Evolutionary conservation across 2,113 vertebrate genomes (phyloP), one percentile per base, ranked within the genome.

Genomic region (Epinephelus fuscoguttatus): DNA sequence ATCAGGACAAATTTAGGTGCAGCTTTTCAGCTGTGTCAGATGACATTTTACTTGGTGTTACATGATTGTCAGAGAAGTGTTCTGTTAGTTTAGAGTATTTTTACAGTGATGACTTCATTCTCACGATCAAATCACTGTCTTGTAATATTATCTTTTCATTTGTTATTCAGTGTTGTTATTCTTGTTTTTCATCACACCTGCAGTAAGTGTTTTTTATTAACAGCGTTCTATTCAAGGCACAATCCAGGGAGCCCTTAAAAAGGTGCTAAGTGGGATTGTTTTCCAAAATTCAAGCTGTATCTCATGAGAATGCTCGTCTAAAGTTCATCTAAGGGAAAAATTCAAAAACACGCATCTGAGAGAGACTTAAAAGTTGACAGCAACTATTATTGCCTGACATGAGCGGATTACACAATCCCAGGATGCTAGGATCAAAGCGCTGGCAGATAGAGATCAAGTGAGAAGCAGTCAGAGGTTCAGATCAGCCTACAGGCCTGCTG

Each of bases 361-460:
- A 68, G 25, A 75, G 78, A 82, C 67, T 79, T 75, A 64, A 75
- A 89, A 70, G 73, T 78, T 82, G 80, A 82, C 85, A 84, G 86
- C 72, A 55, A 81, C 57, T 74, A 63, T 86, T 86, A 82, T 87
- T 87, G 71, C 71, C 78, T 75, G 78, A 87, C 81, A 82, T 33
- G 64, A 89, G 73, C 71, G 73, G 88, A 91, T 92, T 86, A 88
- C 82, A 80, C 10, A 30, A 73, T 84, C 79, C 47, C 70, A 80
- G 37, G 81, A 92, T 78, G 90, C 70, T 81, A 2, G 25, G 81
- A 92, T 93, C 88, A 93, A 93, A 92, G 89, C 19, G 11, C 42
- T 73, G 73, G 50, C 83, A 84, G 90, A 94, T 92, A 88, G 73
- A 82, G 72, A 93, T 93, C 83, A 68, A 87, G 80, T 82, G 63